Percentiles rank a stretch among this genome's conserved stretches.
phyloP scores from a whole-genome alignment of 2,888 invertebrate species.

The Tachystola acroxantha region DNA sequence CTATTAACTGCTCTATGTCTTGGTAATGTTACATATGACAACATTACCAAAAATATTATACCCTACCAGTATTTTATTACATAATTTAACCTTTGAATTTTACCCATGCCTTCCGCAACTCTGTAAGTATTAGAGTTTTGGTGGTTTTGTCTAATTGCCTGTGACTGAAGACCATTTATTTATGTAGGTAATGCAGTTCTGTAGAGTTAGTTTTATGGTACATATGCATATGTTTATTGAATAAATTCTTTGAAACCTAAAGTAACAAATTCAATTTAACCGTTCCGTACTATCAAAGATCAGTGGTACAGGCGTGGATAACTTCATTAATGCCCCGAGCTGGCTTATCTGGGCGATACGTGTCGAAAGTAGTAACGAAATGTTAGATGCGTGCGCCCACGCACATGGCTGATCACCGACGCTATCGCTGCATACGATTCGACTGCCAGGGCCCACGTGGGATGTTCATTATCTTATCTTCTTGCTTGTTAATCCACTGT shows the following conservation, averaged over 20 bases:
- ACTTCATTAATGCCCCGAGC: conserved; percentile 47
- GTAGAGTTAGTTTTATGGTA: no score
- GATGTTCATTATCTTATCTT: conserved; percentile 67
- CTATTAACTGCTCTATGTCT: no score
- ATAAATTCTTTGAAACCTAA: no score
- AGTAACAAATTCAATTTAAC: conserved; percentile 22
- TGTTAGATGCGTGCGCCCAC: conserved; percentile 59
- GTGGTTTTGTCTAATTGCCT: no score
- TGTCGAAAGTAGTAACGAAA: conserved; percentile 60
- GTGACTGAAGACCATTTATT: no score
- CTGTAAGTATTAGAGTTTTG: no score
- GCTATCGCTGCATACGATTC: conserved; percentile 9
- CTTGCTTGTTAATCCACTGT: conserved; percentile 48
- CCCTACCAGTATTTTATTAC: not conserved
- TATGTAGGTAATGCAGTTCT: no score
- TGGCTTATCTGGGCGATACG: conserved; percentile 42
- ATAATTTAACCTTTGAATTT: no score
- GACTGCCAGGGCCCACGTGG: conserved; percentile 39
- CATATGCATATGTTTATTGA: no score
- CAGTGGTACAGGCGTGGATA: conserved; percentile 34
- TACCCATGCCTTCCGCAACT: not conserved
- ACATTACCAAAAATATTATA: no score
- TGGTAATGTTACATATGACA: no score
- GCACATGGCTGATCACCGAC: conserved; percentile 23
- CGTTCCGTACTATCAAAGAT: conserved; percentile 23